Evolutionary conservation across 2,888 invertebrate species (phyloP).

Genomic region (Rhodophaea formosa): DNA sequence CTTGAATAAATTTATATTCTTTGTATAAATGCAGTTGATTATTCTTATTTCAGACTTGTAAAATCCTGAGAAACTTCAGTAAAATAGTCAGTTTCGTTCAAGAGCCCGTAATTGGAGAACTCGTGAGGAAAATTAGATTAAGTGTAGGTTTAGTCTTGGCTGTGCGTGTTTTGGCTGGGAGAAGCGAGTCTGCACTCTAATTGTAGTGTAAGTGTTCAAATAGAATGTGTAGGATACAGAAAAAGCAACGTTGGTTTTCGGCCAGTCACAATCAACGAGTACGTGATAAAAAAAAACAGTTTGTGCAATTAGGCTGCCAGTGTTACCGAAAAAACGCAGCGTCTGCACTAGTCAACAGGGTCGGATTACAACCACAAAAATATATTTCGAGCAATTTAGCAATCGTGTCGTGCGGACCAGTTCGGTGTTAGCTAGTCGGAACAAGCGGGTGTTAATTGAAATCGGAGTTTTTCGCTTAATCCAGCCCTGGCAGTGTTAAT

Average conservation of each 20-base stretch:
- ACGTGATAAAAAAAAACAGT: slow-evolving; percentile 36
- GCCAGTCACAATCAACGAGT: slow-evolving; percentile 30
- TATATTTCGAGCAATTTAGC: slow-evolving; percentile 59
- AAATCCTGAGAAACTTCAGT: background rate
- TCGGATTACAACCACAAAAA: slow-evolving; percentile 57
- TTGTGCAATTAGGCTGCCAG: slow-evolving; percentile 52
- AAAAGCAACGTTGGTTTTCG: slow-evolving; percentile 13
- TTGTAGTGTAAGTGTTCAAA: slow-evolving; percentile 14
- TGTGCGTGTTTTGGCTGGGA: slow-evolving; percentile 7
- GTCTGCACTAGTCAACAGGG: slow-evolving; percentile 53
- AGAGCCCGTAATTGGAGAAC: slow-evolving; percentile 5
- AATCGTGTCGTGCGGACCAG: slow-evolving; percentile 57
- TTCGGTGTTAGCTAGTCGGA: slow-evolving; percentile 50
- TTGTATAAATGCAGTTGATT: background rate
- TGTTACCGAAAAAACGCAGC: slow-evolving; percentile 50
- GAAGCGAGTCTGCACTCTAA: slow-evolving; percentile 7
- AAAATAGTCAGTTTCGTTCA: background rate
- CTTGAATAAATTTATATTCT: background rate
- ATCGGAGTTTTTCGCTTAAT: slow-evolving; percentile 65
- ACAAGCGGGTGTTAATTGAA: slow-evolving; percentile 76
- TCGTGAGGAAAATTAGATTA: slow-evolving; percentile 15
- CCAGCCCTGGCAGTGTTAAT: slow-evolving; percentile 43
- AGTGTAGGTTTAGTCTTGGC: slow-evolving; percentile 7
- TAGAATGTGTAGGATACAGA: background rate
- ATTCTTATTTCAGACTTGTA: background rate